These are phyloP conservation scores for Forbesichthys agassizii DNA, from an alignment of 2,113 vertebrate genomes.

Conservation along the genomic window DNA sequence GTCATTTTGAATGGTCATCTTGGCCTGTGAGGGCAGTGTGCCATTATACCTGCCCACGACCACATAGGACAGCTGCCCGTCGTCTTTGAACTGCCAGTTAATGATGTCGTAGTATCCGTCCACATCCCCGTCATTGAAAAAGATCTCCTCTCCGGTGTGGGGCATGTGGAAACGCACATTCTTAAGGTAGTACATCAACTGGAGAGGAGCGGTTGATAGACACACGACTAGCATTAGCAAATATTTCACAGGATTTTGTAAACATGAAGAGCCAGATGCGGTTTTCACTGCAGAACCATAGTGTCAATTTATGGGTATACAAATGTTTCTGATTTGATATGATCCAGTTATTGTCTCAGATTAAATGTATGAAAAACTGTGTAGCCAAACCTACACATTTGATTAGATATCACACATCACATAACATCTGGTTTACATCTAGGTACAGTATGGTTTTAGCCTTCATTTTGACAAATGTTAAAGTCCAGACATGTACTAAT, in stretches of 20 bases:
- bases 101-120: conserved; percentile 80
- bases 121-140: conserved; percentile 75
- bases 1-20: conserved; percentile 63
- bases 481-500: too few species aligned
- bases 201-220: background rate
- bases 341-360: too few species aligned
- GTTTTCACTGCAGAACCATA: too few species aligned
- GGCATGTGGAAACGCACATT: conserved; percentile 74
- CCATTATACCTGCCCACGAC: conserved; percentile 75
- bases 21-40: conserved; percentile 38
- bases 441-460: too few species aligned
- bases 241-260: background rate
- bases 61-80: conserved; percentile 71
- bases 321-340: too few species aligned
- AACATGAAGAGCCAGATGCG: too few species aligned
- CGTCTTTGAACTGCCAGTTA: conserved; percentile 78
- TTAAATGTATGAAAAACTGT: too few species aligned
- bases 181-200: conserved; percentile 85
- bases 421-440: too few species aligned
- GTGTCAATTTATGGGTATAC: too few species aligned
- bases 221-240: background rate
- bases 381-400: too few species aligned
- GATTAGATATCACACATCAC: too few species aligned
- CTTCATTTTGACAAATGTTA: too few species aligned
- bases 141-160: conserved; percentile 70